phyloP scores from a whole-genome alignment of 1,140 invertebrate species.

The Psix sp. region DNA sequence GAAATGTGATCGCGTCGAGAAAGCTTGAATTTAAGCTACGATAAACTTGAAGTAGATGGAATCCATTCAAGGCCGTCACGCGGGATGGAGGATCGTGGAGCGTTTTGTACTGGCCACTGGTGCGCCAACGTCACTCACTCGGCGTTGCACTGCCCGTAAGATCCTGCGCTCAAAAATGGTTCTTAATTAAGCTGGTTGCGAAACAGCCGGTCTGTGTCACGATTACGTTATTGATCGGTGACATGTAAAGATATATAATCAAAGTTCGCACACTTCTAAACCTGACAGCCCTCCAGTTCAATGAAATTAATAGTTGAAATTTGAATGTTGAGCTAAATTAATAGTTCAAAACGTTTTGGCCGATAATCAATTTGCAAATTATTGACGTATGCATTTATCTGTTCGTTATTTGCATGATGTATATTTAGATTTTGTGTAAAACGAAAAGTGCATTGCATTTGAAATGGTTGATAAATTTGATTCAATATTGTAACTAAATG shows the following conservation, averaged over 20 bases:
- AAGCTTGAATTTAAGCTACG: conserved; percentile 60
- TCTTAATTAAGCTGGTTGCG: not conserved
- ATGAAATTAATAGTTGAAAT: conserved; percentile 4
- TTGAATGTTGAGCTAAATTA: conserved; percentile 5
- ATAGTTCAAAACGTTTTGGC: conserved; percentile 2
- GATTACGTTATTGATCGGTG: conserved; percentile 24
- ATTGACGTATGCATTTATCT: not conserved
- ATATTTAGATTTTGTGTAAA: too few relatives aligned
- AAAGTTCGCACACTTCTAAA: conserved; percentile 7
- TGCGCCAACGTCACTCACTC: conserved; percentile 14
- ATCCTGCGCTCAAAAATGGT: too few relatives aligned
- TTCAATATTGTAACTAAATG: too few relatives aligned
- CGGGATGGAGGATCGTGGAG: conserved; percentile 52
- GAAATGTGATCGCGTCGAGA: conserved; percentile 40
- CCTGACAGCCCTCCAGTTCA: conserved; percentile 6
- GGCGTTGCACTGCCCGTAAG: too few relatives aligned
- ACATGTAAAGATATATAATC: conserved; percentile 22
- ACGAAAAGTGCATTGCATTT: too few relatives aligned
- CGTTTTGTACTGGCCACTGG: conserved; percentile 36
- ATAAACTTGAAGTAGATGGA: conserved; percentile 62
- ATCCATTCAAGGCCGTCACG: conserved; percentile 54
- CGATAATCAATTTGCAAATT: conserved; percentile 2
- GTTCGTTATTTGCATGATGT: too few relatives aligned
- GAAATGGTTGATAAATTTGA: too few relatives aligned
- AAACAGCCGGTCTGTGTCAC: conserved; percentile 9